Base-by-base conservation (phyloP, 2,888 invertebrate species). In the Nemotelus pantherinus region DNA sequence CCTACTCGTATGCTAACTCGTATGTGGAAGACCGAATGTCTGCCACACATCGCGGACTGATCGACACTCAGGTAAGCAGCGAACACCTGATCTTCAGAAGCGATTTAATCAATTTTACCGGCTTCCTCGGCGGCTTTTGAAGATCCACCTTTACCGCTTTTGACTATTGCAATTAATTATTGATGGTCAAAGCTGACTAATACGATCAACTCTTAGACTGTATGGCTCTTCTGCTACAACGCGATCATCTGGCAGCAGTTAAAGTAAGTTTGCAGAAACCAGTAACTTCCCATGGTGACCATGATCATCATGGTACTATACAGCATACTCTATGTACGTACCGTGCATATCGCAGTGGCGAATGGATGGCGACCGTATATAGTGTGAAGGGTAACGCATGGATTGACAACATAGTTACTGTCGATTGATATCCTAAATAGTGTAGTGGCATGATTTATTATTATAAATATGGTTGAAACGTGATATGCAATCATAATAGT, bases 341-440 rank as follows among this genome's bases (percentile, higher is more conserved):
- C 1, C 25, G 25, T 25, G 25, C 25, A 25, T 25, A 25, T 10
- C 53, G 55, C 25, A 9, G 50, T 39, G 41, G 41, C 48, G 53
- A 39, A 68, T 68, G 68, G 53, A 68, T 68, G 68, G 6, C 53
- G 25, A 43, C 70, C 6, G n/a, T 53, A 55, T 47, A 9, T n/a
- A 60, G 60, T 39, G 63, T 48, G 48, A 60, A 74, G 74, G 63
- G 74, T 63, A 63, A 47, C 60, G n/a, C 39, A 58, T 74, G 60
- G 63, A 74, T 7, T 60, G 74, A 58, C 58, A 60, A 47, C 58
- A 44, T 39, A 4, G 7, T 43, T 5, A 63, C 63, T 43, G 39
- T 63, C 41, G 63, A 44, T 74, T 6, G 48, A 63, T 74, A 74
- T 50, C 74, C 63, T 63, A 74, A 60, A 74, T 74, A 63, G 74